Evolutionary conservation across 2,113 vertebrate species (phyloP), one percentile per base, ranked within the genome.

Genomic region (Epinephelus fuscoguttatus): DNA sequence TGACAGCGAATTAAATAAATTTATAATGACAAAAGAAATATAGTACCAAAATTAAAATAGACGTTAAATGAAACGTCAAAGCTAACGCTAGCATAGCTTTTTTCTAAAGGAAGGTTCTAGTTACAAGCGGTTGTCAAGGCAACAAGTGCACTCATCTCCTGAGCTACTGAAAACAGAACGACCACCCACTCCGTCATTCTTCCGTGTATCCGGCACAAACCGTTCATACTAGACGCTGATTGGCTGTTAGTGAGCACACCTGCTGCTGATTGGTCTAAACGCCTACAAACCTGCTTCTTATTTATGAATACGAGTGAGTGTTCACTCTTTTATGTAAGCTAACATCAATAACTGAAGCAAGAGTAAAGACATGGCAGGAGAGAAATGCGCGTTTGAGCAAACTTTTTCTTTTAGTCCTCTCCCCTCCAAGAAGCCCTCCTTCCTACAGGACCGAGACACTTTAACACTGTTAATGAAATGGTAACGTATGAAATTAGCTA

Each of bases 381-480:
- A 81, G n/a, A 75, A 45, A 6, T 56, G 49, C 3, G 13, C 40
- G 9, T 80, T 85, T 59, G 91, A 92, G 19, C 47, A 71, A 33
- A 85, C 33, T 7, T 94, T 89, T 87, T 88, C 84, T 17, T 94
- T 95, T 45, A 80, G 1, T 27, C 57, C 45, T 67, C 88, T 94
- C 78, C 68, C 74, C 4, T 59, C 56, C 11, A 94, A 91, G 84
- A 86, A 42, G 57, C 81, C 82, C 12, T 62, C 86, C 0, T 95
- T 94, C 71, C 84, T 92, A 0, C 82, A 91, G 70, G 91, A 94
- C 75, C 91, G 57, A 79, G 85, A 84, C 21, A 84, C 76, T 0
- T 37, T 82, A 50, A 14, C 67, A 2, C 70, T 88, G 23, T 63
- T 95, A 0, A 92, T 94, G 94, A 95, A 95, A 94, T 95, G 94